These are phyloP conservation scores for Sisyra nigra DNA, from an alignment of 2,888 invertebrate genomes.

Conservation along the genomic window DNA sequence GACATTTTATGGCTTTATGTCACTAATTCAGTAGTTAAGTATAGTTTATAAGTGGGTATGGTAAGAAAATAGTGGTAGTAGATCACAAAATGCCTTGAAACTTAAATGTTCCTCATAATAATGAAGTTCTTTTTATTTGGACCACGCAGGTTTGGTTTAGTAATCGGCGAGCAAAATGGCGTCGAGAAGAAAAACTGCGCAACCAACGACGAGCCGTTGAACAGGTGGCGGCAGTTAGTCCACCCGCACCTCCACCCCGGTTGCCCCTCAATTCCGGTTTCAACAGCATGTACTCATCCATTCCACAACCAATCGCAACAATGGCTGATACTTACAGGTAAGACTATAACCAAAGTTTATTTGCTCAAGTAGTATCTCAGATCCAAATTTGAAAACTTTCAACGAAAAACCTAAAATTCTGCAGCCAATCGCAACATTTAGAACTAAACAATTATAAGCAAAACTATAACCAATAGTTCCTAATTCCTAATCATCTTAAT, in stretches of 20 bases:
- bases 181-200: constrained; percentile 94
- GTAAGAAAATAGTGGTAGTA: too few species aligned
- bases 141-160: constrained; percentile 92
- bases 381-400: too few species aligned
- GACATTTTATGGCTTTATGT: too few species aligned
- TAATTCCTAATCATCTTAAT: too few species aligned
- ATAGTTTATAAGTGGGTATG: too few species aligned
- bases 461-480: too few species aligned
- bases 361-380: too few species aligned
- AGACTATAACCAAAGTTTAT: constrained; percentile 17
- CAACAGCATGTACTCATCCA: constrained; percentile 89
- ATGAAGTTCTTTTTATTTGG: neutral
- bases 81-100: neutral
- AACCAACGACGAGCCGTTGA: constrained; percentile 65
- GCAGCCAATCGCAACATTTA: too few species aligned
- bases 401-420: too few species aligned
- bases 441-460: too few species aligned
- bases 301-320: constrained; percentile 86
- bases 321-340: constrained; percentile 81
- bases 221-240: constrained; percentile 32
- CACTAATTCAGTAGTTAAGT: too few species aligned
- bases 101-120: neutral
- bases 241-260: constrained; percentile 41
- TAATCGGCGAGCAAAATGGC: constrained; percentile 97
- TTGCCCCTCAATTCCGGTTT: constrained; percentile 72